Base-by-base conservation (phyloP, 2,113 vertebrate species). In the Silurus glanis region DNA sequence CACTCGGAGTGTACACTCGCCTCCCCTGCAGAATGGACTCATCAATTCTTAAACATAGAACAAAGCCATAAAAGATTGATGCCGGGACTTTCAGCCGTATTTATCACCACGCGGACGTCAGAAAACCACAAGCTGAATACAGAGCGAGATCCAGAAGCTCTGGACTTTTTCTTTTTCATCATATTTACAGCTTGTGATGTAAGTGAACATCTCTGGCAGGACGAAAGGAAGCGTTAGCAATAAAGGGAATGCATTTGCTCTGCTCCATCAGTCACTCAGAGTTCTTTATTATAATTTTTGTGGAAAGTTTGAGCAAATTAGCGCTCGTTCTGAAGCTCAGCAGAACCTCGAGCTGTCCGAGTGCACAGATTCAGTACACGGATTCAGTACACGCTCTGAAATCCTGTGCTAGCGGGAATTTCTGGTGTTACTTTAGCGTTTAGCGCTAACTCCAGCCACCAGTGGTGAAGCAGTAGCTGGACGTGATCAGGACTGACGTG, bases 1-100 rank as follows among this genome's bases (percentile, higher is more conserved):
- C 84, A 61, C 82, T 80, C 62, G 81, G 74, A 74, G 64, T 17
- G 90, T 79, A 58, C 83, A 64, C 59, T 82, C 85, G 84, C 84
- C 85, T 76, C 23, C 80, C 51, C 61, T 53, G 86, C 37, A 86
- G 85, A 86, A 88, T n/a, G 64, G 87, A 86, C 86, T 89, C 17
- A 89, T 91, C 82, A 84, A 85, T 84, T 90, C 78, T 80, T 90
- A 76, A 89, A 88, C 89, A 72, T 19, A 13, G 76, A 69, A 72
- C 78, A 25, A 76, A 80, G 62, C 55, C 82, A 86, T 81, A 86
- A 89, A 86, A 91, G 82, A 90, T 90, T 86, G 80, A 89, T 83
- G 83, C 64, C 19, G 61, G 62, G 88, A 78, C 80, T 69, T 62
- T 72, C 66, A 71, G 78, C 12, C 85, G 51, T 80, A 78, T 87